Evolutionary conservation across 2,888 invertebrate genomes (phyloP).

Genomic region (Cataglyphis livida): DNA sequence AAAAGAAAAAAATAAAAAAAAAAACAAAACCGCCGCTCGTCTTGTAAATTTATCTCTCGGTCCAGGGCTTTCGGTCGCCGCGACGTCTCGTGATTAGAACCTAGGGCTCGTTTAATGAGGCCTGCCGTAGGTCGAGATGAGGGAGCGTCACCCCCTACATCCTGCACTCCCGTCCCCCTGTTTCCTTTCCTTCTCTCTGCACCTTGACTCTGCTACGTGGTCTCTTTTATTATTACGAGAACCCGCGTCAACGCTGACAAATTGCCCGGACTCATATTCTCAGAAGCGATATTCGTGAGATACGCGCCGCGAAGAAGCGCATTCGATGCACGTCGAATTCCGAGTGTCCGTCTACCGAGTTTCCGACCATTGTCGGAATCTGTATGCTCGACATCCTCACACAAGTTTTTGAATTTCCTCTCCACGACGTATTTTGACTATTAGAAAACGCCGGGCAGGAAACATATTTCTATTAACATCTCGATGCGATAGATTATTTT

Average conservation of each 20-base stretch:
- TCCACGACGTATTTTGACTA: neutral
- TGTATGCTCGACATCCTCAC: neutral
- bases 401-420: neutral
- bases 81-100: conserved; percentile 68
- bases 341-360: conserved; percentile 15
- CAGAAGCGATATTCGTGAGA: conserved; percentile 67
- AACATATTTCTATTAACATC: neutral
- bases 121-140: conserved; percentile 65
- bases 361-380: conserved; percentile 9
- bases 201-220: conserved; percentile 18
- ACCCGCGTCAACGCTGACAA: conserved; percentile 73
- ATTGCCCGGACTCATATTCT: conserved; percentile 60
- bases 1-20: neutral
- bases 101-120: conserved; percentile 68
- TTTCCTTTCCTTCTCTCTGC: neutral
- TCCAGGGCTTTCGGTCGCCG: conserved; percentile 20
- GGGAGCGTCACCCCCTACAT: conserved; percentile 13
- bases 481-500: neutral
- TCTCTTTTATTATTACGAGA: conserved; percentile 62
- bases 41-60: conserved; percentile 66
- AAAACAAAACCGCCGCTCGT: conserved; percentile 29
- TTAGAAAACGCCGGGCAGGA: too few species aligned
- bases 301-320: conserved; percentile 38
- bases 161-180: neutral
- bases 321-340: conserved; percentile 50